Conservation (phyloP, 2,888 invertebrate genomes). For the Ypsolopha sequella region DNA sequence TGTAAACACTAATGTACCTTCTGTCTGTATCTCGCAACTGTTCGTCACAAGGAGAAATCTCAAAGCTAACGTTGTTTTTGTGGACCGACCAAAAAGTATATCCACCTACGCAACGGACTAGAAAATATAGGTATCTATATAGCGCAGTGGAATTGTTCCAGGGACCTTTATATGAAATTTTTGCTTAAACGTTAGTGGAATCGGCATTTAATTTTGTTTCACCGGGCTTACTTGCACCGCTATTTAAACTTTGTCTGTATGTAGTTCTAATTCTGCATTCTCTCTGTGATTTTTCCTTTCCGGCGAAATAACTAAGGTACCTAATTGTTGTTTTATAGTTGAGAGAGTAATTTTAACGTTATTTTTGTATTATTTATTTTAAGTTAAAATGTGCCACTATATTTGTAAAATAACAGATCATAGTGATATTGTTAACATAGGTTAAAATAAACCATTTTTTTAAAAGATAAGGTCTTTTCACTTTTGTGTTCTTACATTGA, state of each 20-base stretch:
- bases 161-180: too few relatives aligned
- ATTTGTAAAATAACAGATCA: constrained; percentile 62
- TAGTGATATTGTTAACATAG: constrained; percentile 50
- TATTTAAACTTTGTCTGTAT: background rate
- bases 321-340: constrained; percentile 53
- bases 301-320: constrained; percentile 20
- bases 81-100: too few relatives aligned
- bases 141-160: too few relatives aligned
- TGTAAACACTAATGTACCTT: constrained; percentile 30
- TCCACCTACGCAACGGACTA: too few relatives aligned
- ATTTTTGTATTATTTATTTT: constrained; percentile 67
- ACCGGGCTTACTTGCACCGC: too few relatives aligned
- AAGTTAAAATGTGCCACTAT: constrained; percentile 43
- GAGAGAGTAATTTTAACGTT: constrained; percentile 50
- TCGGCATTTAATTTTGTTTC: too few relatives aligned
- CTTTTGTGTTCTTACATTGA: background rate
- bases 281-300: constrained; percentile 34
- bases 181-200: too few relatives aligned
- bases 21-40: constrained; percentile 18
- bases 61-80: background rate
- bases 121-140: too few relatives aligned
- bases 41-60: constrained; percentile 1
- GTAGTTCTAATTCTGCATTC: background rate
- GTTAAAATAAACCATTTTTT: constrained; percentile 26
- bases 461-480: background rate